A percentile compares a stretch with the other conserved stretches of the same genome.
Conservation (phyloP, 2,797 vertebrate genomes). For the Crax fasciolata region DNA sequence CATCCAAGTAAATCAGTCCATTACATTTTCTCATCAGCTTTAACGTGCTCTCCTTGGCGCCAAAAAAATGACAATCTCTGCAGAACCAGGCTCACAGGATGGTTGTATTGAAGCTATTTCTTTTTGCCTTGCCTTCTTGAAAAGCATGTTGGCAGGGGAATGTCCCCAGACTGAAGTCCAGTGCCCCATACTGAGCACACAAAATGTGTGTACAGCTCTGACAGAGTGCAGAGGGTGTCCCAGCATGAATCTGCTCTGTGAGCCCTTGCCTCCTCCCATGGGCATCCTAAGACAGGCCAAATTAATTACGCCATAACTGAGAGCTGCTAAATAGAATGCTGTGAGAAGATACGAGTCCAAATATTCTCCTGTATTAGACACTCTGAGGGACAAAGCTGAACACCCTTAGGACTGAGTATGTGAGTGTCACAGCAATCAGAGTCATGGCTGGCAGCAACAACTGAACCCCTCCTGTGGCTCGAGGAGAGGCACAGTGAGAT, state of each 20-base stretch:
- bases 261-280: not conserved
- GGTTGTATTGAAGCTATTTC: constrained; percentile 49
- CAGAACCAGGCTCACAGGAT: constrained; percentile 18
- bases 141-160: constrained; percentile 37
- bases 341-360: not conserved
- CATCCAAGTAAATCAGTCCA: constrained; percentile 65
- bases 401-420: not conserved
- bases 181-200: not conserved
- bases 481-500: not conserved
- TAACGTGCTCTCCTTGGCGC: constrained; percentile 30
- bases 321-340: not conserved
- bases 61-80: constrained; percentile 65
- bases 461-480: not conserved
- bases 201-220: not conserved
- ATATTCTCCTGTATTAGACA: rapidly evolving
- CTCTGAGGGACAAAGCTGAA: not conserved
- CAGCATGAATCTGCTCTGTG: not conserved
- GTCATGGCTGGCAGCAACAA: not conserved
- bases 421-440: not conserved
- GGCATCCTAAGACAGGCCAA: not conserved
- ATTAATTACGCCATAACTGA: not conserved
- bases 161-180: not conserved
- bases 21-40: constrained; percentile 60
- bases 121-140: constrained; percentile 40
- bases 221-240: not conserved